These are phyloP conservation scores for Ostrea denselamellosa DNA, from an alignment of 1,140 invertebrate species.

Conservation along the genomic window DNA sequence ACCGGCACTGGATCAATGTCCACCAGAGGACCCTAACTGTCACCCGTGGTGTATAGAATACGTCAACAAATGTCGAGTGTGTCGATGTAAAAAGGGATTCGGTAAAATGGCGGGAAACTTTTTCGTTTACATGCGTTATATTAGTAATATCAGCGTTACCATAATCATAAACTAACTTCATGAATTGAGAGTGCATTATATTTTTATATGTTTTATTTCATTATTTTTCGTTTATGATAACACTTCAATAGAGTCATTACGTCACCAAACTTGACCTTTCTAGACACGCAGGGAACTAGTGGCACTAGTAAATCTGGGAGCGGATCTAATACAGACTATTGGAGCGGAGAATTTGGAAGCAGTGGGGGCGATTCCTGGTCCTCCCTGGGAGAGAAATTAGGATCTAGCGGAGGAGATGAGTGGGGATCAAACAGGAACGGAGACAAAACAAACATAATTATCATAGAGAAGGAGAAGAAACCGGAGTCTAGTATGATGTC, in stretches of 20 bases:
- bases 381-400: neutral
- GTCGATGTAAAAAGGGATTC: conserved; percentile 43
- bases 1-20: conserved; percentile 40
- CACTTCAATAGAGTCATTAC: neutral
- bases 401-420: neutral
- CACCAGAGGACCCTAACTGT: conserved; percentile 44
- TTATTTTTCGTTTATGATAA: neutral
- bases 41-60: conserved; percentile 54
- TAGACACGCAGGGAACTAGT: neutral
- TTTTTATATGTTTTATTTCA: neutral
- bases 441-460: conserved; percentile 30
- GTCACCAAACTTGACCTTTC: too few relatives aligned
- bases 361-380: neutral
- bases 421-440: neutral
- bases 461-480: conserved; percentile 47
- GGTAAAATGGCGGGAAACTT: neutral
- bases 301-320: neutral
- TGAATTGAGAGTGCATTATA: neutral
- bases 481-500: conserved; percentile 2
- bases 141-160: neutral
- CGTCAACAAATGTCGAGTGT: conserved; percentile 37
- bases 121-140: too few relatives aligned
- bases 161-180: neutral
- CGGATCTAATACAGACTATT: neutral
- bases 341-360: neutral